Evolutionary conservation across 2,113 vertebrate genomes (phyloP).

Genomic region (Hypocryptadius cinnamomeus): DNA sequence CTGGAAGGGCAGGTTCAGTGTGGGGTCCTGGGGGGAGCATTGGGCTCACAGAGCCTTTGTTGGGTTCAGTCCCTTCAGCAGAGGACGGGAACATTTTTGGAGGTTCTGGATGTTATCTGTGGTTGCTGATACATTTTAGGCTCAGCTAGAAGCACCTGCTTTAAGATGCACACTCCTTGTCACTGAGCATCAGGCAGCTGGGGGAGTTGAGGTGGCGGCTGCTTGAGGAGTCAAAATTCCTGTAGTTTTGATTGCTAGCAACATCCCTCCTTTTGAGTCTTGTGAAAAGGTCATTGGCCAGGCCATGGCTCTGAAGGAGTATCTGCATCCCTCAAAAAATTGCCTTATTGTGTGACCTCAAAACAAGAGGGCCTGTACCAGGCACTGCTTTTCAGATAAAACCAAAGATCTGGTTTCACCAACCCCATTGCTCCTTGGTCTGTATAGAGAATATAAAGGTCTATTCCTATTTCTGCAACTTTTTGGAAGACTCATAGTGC

Average conservation of each 20-base stretch:
- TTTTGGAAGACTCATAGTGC: neutral
- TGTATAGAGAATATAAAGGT: accelerated
- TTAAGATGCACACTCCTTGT: neutral
- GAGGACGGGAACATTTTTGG: neutral
- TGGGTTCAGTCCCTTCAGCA: neutral
- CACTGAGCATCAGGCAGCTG: neutral
- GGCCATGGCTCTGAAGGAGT: neutral
- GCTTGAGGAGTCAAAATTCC: neutral
- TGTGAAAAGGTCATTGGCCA: neutral
- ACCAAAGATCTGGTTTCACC: neutral
- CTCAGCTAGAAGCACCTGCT: neutral
- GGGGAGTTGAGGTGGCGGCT: neutral
- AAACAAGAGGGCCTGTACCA: neutral
- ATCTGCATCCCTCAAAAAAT: neutral
- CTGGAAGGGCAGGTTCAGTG: neutral
- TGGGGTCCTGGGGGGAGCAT: neutral
- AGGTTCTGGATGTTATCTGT: neutral
- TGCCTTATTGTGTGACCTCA: neutral
- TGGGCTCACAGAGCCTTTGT: neutral
- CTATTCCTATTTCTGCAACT: neutral
- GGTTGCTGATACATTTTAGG: neutral
- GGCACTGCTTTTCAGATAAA: neutral
- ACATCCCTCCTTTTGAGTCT: neutral
- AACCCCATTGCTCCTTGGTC: neutral
- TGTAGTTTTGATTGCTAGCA: neutral